Conservation (phyloP, 2,797 vertebrate genomes). For the Sandelia bainsii region DNA sequence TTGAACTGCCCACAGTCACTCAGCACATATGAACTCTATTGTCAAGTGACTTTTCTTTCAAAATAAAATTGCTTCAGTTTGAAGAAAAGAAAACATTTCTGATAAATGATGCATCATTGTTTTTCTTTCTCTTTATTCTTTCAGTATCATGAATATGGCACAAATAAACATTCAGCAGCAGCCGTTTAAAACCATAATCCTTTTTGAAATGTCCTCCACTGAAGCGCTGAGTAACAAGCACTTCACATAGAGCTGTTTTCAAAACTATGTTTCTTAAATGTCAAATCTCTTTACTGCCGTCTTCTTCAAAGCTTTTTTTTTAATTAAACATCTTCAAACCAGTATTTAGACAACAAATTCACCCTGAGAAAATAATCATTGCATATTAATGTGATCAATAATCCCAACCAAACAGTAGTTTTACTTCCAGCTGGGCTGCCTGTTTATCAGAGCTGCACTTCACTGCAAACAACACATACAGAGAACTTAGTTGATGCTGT, state of each 20-base stretch:
- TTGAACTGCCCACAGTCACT: constrained; percentile 50
- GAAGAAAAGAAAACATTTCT: constrained; percentile 24
- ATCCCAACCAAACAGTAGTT: constrained; percentile 62
- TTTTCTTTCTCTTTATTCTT: neutral
- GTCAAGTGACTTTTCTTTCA: constrained; percentile 24
- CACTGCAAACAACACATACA: constrained; percentile 19
- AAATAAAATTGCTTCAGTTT: constrained; percentile 31
- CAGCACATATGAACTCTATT: constrained; percentile 40
- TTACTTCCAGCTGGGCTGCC: constrained; percentile 57
- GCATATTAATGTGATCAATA: constrained; percentile 81
- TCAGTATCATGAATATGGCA: constrained; percentile 31
- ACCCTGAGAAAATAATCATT: constrained; percentile 72
- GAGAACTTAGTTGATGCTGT: constrained; percentile 1
- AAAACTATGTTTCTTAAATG: constrained; percentile 70
- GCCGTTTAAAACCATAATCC: constrained; percentile 66
- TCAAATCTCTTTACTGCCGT: constrained; percentile 65
- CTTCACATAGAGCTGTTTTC: constrained; percentile 69
- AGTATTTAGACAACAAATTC: constrained; percentile 77
- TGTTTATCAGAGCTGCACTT: constrained; percentile 45
- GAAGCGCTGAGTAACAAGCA: constrained; percentile 77
- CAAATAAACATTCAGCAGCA: constrained; percentile 61
- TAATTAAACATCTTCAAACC: constrained; percentile 78
- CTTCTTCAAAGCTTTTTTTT: constrained; percentile 68
- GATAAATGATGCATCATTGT: constrained; percentile 35
- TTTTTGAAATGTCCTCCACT: constrained; percentile 68